These are phyloP conservation scores for Eumeta japonica DNA, from an alignment of 1,140 invertebrate genomes.

Conservation along the genomic window DNA sequence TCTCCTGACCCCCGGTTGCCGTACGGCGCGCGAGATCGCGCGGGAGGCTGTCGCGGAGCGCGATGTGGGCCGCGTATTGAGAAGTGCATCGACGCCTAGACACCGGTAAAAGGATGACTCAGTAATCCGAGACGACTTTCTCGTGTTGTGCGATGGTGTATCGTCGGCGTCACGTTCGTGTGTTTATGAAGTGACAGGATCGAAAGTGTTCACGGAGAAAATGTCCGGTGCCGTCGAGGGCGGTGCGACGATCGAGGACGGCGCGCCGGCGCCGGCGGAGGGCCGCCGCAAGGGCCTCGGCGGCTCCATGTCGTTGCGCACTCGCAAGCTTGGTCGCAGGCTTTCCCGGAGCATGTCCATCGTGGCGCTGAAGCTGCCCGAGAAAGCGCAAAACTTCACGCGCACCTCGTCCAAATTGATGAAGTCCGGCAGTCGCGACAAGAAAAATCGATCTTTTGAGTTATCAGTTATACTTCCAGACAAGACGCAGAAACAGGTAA, in stretches of 20 bases:
- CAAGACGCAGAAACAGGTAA: constrained; percentile 60
- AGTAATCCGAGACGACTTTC: constrained; percentile 38
- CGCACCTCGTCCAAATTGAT: constrained; percentile 39
- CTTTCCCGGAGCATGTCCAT: constrained; percentile 59
- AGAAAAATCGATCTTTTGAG: constrained; percentile 49
- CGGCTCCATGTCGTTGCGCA: constrained; percentile 49
- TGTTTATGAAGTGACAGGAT: no score
- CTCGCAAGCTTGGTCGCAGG: constrained; percentile 52
- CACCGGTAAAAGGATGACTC: constrained; percentile 26
- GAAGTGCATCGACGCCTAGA: constrained; percentile 24
- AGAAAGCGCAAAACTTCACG: constrained; percentile 48
- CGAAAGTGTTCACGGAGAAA: no score
- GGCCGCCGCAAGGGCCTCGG: constrained; percentile 37
- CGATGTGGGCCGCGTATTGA: constrained; percentile 35
- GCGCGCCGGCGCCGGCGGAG: constrained; percentile 15
- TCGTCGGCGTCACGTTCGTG: no score
- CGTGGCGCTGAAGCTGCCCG: constrained; percentile 55
- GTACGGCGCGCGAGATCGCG: no score
- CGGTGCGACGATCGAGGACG: constrained; percentile 27
- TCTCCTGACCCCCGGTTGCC: constrained; percentile 31
- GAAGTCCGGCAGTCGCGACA: constrained; percentile 33
- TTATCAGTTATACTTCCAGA: constrained; percentile 59
- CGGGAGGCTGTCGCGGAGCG: no score
- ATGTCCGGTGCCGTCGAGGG: constrained; percentile 40
- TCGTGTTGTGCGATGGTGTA: constrained; percentile 15